Base-by-base conservation (phyloP, 2,797 vertebrate species). In the Notolepis coatsorum region DNA sequence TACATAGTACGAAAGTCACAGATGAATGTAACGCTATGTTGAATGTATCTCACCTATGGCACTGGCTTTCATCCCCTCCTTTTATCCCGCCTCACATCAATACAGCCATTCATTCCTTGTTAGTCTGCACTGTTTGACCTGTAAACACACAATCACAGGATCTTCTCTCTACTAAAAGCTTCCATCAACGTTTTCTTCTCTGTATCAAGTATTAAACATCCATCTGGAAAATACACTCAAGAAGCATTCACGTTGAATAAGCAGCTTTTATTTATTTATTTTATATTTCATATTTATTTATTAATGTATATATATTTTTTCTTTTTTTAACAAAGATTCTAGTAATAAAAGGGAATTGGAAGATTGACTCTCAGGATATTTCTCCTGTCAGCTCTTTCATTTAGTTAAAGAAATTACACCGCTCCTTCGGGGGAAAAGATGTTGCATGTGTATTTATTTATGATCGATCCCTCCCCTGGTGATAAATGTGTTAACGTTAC, bases 371-470 rank as follows among this genome's bases (percentile, higher is more conserved):
- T 92, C 95, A 64, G 71, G 94, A 85, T 86, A 82, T 86, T 92
- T 93, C 88, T 81, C 87, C 89, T 85, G 85, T 93, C 88, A 78
- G 87, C 91, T 94, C 94, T 94, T 96, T 93, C 96, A 98, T 97
- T 97, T 95, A 92, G 92, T 95, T 94, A 94, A 89, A 96, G 94
- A 94, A 93, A 94, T 96, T 93, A 94, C 84, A 84, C 89, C 77
- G 84, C 84, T 93, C 94, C 93, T 88, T 54, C 78, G 86, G 89
- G 91, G 93, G 87, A 89, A n/a, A 91, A 71, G 82, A 86, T 78
- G 89, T 93, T n/a, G 92, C 92, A 93, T 94, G 93, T 93, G 91
- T 92, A 93, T 95, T 96, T 97, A 95, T 96, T 97, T 96, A 95
- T 96, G 95, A 97, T 96, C 89, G 96, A 98, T 97, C 92, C 90